Evolutionary conservation across 2,888 invertebrate species (phyloP).

Genomic region (Heteromurus nitidus): DNA sequence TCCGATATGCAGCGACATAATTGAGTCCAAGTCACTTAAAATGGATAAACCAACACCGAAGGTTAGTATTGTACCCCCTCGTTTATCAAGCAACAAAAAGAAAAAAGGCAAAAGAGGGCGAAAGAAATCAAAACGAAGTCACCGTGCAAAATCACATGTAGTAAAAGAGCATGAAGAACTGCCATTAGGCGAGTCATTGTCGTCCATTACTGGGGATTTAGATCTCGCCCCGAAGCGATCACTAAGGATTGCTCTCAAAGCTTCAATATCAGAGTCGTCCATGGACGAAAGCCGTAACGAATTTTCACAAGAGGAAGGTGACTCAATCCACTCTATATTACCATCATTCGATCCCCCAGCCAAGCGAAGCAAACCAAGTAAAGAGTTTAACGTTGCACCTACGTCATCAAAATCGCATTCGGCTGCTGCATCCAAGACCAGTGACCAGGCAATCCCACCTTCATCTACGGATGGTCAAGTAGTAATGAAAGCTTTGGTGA

Average conservation of each 20-base stretch:
- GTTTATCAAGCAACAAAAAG: not conserved
- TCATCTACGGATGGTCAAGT: constrained; percentile 41
- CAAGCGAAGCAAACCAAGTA: constrained; percentile 19
- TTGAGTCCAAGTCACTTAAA: not conserved
- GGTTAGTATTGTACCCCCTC: too few species aligned
- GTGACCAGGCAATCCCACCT: not conserved
- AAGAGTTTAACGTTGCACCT: too few species aligned
- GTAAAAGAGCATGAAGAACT: not conserved
- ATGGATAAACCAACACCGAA: too few species aligned
- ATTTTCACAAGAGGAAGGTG: not conserved
- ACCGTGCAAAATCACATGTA: not conserved
- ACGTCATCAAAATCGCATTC: not conserved
- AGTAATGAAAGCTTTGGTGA: constrained; percentile 59
- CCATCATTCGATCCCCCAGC: not conserved
- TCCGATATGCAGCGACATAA: not conserved
- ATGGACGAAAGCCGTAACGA: constrained; percentile 4
- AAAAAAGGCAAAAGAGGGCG: constrained; percentile 37
- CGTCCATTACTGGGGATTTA: constrained; percentile 22
- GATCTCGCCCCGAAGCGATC: constrained; percentile 54
- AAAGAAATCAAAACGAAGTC: constrained; percentile 7
- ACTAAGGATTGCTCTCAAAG: constrained; percentile 53
- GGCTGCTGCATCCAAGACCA: not conserved
- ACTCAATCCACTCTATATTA: too few species aligned
- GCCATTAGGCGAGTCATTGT: not conserved
- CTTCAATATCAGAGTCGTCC: constrained; percentile 39